Evolutionary conservation across 2,888 invertebrate genomes (phyloP).

Genomic region (Tanaodytes sp.): DNA sequence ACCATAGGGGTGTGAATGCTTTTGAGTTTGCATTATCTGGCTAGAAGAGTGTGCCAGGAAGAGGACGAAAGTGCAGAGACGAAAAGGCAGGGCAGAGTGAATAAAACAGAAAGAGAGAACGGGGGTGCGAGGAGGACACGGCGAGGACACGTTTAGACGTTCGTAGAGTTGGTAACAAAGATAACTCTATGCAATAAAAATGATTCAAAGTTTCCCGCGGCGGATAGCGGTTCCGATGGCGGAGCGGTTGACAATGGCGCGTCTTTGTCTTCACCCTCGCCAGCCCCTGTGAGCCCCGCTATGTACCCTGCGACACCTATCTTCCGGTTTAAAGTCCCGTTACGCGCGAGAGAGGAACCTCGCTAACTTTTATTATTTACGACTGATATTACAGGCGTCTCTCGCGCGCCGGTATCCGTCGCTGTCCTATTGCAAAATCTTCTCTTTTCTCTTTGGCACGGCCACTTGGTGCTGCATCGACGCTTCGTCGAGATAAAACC

Average conservation of each 20-base stretch:
- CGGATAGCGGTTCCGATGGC: conserved; percentile 73
- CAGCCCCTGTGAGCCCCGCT: conserved; percentile 55
- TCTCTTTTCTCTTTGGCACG: conserved; percentile 36
- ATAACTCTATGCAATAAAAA: conserved; percentile 74
- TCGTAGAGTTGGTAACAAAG: conserved; percentile 73
- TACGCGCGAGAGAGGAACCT: conserved; percentile 70
- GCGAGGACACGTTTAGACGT: conserved; percentile 71
- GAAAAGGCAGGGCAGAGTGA: conserved; percentile 59
- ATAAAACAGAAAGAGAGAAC: conserved; percentile 57
- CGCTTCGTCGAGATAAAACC: conserved; percentile 39
- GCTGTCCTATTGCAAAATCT: conserved; percentile 50
- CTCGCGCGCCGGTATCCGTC: conserved; percentile 52
- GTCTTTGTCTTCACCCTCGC: conserved; percentile 71
- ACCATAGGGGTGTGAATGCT: conserved; percentile 73
- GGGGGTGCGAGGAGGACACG: conserved; percentile 59
- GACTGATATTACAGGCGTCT: conserved; percentile 71
- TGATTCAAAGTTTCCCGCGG: conserved; percentile 74
- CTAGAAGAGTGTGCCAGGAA: conserved; percentile 56
- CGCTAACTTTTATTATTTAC: conserved; percentile 74
- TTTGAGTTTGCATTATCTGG: conserved; percentile 71
- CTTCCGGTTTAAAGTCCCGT: conserved; percentile 73
- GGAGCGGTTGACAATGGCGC: conserved; percentile 73
- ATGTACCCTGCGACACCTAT: conserved; percentile 72
- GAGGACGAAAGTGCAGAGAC: conserved; percentile 60
- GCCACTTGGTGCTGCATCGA: conserved; percentile 45